Conservation (phyloP, 2,113 vertebrate genomes). For the Fukomys damarensis region DNA sequence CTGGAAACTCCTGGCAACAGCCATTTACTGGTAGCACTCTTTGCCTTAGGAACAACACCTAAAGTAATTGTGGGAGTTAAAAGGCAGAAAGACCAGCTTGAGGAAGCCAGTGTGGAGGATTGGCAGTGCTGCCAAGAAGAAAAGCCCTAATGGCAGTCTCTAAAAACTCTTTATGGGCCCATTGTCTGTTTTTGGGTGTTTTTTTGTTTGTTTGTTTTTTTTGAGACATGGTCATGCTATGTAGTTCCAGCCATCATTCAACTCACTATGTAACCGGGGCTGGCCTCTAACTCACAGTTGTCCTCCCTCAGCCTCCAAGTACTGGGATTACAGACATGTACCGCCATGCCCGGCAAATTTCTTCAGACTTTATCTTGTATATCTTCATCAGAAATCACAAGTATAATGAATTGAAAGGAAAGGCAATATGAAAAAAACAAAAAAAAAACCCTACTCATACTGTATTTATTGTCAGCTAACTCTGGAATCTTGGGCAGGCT, state of each 20-base stretch:
- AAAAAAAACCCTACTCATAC: constrained; percentile 9
- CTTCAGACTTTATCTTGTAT: background rate
- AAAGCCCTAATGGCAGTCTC: background rate
- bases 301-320: background rate
- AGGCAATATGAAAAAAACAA: background rate
- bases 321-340: background rate
- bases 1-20: background rate
- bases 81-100: background rate
- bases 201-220: background rate
- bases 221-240: background rate
- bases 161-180: background rate
- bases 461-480: background rate
- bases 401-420: background rate
- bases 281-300: background rate
- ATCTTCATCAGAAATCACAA: constrained; percentile 34
- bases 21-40: background rate
- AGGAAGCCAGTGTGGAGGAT: background rate
- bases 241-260: background rate
- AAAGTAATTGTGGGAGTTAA: background rate
- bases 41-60: background rate
- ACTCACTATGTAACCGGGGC: background rate
- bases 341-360: background rate
- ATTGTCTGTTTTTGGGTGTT: background rate
- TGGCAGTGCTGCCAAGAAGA: background rate
- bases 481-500: background rate